Evolutionary conservation across 2,113 vertebrate genomes (phyloP), one percentile per base, ranked within the genome.

Genomic region (Protomyctophum bolini): DNA sequence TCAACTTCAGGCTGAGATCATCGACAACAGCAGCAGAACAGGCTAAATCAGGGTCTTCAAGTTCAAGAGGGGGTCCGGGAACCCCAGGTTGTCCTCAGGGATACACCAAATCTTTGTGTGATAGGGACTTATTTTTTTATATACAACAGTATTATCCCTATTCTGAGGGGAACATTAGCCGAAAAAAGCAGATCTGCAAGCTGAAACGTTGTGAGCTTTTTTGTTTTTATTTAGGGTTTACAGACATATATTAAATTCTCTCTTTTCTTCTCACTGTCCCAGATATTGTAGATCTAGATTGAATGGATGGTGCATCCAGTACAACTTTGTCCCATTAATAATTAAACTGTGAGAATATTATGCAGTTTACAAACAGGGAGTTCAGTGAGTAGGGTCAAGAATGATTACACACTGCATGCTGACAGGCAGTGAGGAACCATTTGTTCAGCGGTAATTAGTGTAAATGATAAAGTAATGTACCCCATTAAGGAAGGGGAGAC

Each of bases 391-490:
- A 90, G 97, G 33, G 96, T 98, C 95, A 95, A 91, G 94, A 94
- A 94, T 95, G 95, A 98, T 97, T 97, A 96, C 93, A 93, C 92
- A 89, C 92, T 93, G 91, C 94, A 88, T 92, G 68, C 93, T 93
- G 95, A 95, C 94, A 92, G 94, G 93, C 93, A 92, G 91, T 87
- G 80, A 90, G 92, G 90, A 94, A 87, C 90, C 94, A 94, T 95
- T 97, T 96, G 94, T 96, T 96, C 92, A 89, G 86, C 92, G 92
- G 92, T 95, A 97, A 97, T 97, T 96, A 96, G 95, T 94, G 93
- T 93, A 94, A 96, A 96, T 94, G 93, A 94, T 94, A 91, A 94
- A 93, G 90, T 91, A 93, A 95, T 89, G 93, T 92, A 89, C 72
- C 84, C 85, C 80, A 83, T 88, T 87, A 87, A 78, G 85, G 89